A percentile compares a stretch with the other conserved stretches of the same genome.
Conservation (phyloP, 2,113 vertebrate genomes). For the Peromyscus leucopus region DNA sequence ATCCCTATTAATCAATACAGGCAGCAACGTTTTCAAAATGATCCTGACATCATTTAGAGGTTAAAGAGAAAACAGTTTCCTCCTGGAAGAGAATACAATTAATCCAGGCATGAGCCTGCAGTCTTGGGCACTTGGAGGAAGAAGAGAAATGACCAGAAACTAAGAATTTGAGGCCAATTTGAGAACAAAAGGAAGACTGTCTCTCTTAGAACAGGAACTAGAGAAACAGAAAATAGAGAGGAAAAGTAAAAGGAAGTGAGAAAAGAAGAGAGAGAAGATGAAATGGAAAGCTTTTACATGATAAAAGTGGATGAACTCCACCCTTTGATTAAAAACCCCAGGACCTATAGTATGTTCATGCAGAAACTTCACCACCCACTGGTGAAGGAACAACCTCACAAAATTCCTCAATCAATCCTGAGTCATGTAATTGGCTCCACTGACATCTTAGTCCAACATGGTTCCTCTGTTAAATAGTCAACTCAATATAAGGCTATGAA, state of each 20-base stretch:
- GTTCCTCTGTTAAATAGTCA: not conserved
- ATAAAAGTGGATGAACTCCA: not conserved
- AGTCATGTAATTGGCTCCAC: not conserved
- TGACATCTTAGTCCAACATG: not conserved
- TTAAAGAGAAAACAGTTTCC: not conserved
- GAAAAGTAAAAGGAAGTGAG: not conserved
- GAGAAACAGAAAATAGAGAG: not conserved
- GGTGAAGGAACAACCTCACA: not conserved
- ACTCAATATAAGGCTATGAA: not conserved
- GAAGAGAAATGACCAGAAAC: not conserved
- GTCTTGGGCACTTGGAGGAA: not conserved
- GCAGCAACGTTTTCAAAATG: not conserved
- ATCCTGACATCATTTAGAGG: not conserved
- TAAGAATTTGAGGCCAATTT: not conserved
- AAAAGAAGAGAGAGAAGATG: too few relatives aligned
- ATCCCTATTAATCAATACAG: not conserved
- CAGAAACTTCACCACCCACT: not conserved
- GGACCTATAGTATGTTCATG: not conserved
- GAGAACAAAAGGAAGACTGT: not conserved
- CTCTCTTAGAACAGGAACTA: not conserved
- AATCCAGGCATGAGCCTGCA: not conserved
- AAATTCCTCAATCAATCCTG: not conserved
- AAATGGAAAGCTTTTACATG: too few relatives aligned
- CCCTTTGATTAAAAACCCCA: not conserved
- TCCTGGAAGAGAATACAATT: not conserved